Evolutionary conservation across 2,797 vertebrate genomes (phyloP).

Genomic region (Betta splendens): DNA sequence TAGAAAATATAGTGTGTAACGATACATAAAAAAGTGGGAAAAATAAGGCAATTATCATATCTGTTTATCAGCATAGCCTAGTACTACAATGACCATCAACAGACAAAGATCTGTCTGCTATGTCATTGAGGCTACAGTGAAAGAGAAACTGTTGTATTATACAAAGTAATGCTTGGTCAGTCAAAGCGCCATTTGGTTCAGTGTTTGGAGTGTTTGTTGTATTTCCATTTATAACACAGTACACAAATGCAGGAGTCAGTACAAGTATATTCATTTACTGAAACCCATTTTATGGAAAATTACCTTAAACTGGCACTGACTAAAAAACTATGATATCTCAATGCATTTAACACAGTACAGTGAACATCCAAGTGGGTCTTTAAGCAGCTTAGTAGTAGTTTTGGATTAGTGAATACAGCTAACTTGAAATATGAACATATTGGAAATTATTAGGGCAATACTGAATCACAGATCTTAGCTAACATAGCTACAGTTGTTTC

Average conservation of each 20-base stretch:
- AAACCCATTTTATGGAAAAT: accelerated
- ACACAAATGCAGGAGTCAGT: no score
- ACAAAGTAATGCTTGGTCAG: slow-evolving; percentile 29
- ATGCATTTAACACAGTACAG: background rate
- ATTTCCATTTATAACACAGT: slow-evolving; percentile 31
- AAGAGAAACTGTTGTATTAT: slow-evolving; percentile 13
- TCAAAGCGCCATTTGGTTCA: slow-evolving; percentile 25
- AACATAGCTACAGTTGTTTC: background rate
- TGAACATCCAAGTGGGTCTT: background rate
- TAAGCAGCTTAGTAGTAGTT: background rate
- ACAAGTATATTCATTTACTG: no score
- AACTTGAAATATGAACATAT: background rate
- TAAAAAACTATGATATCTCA: background rate
- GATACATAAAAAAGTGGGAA: background rate
- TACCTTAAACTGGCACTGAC: background rate
- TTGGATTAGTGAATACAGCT: background rate
- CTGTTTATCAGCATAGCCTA: background rate
- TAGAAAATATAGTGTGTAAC: background rate
- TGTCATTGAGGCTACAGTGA: slow-evolving; percentile 9
- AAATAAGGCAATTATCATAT: no score
- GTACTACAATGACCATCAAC: background rate
- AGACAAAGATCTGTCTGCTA: slow-evolving; percentile 2
- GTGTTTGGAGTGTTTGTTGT: background rate
- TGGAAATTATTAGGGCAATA: background rate
- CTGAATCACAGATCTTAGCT: background rate